These are phyloP conservation scores for Lophura nycthemera DNA, from an alignment of 2,113 vertebrate genomes.

Conservation along the genomic window DNA sequence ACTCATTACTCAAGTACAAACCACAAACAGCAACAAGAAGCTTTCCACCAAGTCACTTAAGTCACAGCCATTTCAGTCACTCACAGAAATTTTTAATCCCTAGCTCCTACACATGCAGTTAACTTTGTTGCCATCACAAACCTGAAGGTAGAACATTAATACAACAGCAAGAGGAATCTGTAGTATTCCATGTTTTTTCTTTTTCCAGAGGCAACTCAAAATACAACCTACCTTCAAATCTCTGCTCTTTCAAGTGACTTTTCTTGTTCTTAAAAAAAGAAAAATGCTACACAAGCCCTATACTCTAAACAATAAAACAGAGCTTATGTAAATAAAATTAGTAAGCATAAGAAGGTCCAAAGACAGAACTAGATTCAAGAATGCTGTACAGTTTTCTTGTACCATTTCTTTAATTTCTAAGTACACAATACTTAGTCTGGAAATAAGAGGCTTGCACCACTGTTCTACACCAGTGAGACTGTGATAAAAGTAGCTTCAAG, in stretches of 20 bases:
- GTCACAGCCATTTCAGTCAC: neutral
- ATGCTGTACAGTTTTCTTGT: neutral
- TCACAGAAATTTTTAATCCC: neutral
- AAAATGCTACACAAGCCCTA: neutral
- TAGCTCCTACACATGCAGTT: neutral
- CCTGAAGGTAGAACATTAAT: neutral
- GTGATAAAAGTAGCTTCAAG: neutral
- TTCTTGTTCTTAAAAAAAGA: neutral
- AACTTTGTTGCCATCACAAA: neutral
- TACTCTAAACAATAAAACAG: neutral
- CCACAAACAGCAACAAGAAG: neutral
- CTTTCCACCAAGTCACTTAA: neutral
- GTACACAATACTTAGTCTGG: neutral
- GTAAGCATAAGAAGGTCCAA: neutral
- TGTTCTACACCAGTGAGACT: neutral
- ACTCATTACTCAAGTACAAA: neutral
- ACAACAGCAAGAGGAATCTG: accelerated
- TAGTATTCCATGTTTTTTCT: neutral
- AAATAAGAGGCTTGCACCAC: neutral
- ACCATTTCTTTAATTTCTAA: neutral
- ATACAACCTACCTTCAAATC: neutral
- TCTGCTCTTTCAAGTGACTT: neutral
- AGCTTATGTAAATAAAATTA: neutral
- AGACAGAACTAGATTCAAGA: neutral
- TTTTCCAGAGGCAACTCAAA: neutral